A percentile compares a stretch with the other conserved stretches of the same genome.
phyloP scores from a whole-genome alignment of 2,888 invertebrate species.

The Thereva unica region DNA sequence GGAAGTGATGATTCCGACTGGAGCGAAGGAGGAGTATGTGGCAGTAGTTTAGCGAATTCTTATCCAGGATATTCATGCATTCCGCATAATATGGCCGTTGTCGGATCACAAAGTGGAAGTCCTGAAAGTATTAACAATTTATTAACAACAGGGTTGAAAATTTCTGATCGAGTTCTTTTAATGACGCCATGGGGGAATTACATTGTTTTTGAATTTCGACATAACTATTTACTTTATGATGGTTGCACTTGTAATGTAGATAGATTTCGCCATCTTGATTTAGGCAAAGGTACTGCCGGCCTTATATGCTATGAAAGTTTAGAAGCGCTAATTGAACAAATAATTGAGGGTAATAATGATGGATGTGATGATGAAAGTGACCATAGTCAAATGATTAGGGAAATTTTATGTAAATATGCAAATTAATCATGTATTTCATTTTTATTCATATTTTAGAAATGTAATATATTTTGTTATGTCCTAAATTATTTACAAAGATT shows the following conservation, averaged over 20 bases:
- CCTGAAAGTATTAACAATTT: constrained; percentile 50
- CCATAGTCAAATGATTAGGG: too few relatives aligned
- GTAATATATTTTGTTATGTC: too few relatives aligned
- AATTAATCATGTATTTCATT: too few relatives aligned
- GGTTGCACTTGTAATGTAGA: constrained; percentile 55
- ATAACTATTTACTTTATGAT: constrained; percentile 50
- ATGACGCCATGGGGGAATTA: constrained; percentile 57
- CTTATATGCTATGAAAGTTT: constrained; percentile 43
- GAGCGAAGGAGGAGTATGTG: too few relatives aligned
- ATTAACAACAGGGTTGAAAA: constrained; percentile 49
- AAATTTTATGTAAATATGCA: too few relatives aligned
- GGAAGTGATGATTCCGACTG: too few relatives aligned
- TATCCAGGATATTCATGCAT: constrained; percentile 50
- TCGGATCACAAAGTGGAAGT: constrained; percentile 54
- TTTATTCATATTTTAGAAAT: too few relatives aligned
- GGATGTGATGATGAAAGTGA: too few relatives aligned
- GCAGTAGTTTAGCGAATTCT: constrained; percentile 39
- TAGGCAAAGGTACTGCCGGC: constrained; percentile 53
- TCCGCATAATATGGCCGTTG: constrained; percentile 50
- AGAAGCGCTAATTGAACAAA: too few relatives aligned
- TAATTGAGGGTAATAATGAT: too few relatives aligned
- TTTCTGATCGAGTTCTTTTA: constrained; percentile 51
- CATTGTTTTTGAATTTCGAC: constrained; percentile 50
- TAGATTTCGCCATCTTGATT: constrained; percentile 54
- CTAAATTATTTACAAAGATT: too few relatives aligned